Evolutionary conservation across 2,888 invertebrate species (phyloP).

Genomic region (Sesia bembeciformis): DNA sequence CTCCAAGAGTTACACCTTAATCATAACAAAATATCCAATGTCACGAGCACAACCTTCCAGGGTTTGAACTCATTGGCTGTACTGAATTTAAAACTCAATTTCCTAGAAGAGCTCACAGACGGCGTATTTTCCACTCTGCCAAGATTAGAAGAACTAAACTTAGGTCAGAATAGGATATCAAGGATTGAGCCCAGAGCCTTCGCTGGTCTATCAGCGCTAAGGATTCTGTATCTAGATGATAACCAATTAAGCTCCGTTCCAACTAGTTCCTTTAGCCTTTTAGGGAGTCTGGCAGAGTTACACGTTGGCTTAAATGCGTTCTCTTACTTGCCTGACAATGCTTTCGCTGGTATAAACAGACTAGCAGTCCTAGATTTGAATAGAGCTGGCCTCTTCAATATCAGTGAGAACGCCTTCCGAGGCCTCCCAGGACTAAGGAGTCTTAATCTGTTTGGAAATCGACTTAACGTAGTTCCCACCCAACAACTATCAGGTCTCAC

Average conservation of each 20-base stretch:
- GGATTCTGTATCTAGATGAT: slow-evolving; percentile 88
- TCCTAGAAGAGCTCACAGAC: slow-evolving; percentile 84
- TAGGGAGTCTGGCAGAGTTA: slow-evolving; percentile 87
- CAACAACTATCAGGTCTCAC: slow-evolving; percentile 80
- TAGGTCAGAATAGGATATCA: slow-evolving; percentile 89
- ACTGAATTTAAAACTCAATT: slow-evolving; percentile 86
- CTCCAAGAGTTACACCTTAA: slow-evolving; percentile 88
- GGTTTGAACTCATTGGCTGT: slow-evolving; percentile 86
- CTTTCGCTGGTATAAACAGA: slow-evolving; percentile 84
- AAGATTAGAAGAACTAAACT: slow-evolving; percentile 87
- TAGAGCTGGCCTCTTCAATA: slow-evolving; percentile 86
- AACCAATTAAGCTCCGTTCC: slow-evolving; percentile 87
- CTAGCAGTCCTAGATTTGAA: slow-evolving; percentile 85
- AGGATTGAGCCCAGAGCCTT: slow-evolving; percentile 86
- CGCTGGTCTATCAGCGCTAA: slow-evolving; percentile 81
- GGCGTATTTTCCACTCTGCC: slow-evolving; percentile 83
- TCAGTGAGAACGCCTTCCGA: slow-evolving; percentile 83
- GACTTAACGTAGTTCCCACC: slow-evolving; percentile 83
- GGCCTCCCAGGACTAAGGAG: slow-evolving; percentile 84
- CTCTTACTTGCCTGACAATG: slow-evolving; percentile 82
- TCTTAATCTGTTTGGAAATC: slow-evolving; percentile 87
- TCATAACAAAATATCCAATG: slow-evolving; percentile 87
- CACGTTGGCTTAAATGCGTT: slow-evolving; percentile 90
- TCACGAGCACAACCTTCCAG: slow-evolving; percentile 86
- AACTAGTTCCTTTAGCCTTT: slow-evolving; percentile 79